These are phyloP conservation scores for Anolis sagrei DNA, from an alignment of 2,113 vertebrate species.

Conservation along the genomic window DNA sequence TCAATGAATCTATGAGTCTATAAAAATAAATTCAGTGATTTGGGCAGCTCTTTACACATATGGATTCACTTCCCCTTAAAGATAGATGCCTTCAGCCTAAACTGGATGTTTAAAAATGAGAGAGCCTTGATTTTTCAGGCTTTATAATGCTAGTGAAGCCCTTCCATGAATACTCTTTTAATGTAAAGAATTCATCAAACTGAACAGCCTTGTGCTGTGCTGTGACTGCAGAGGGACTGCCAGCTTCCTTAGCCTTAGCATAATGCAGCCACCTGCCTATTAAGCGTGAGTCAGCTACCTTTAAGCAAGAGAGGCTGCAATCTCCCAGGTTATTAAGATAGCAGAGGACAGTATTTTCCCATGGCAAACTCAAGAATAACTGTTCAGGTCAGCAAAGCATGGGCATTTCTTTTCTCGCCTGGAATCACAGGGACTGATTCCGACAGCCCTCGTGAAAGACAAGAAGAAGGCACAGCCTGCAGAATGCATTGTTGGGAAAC, in stretches of 20 bases:
- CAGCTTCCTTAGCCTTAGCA: conserved; percentile 4
- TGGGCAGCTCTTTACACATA: no score
- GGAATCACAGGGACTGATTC: background rate
- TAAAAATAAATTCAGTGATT: no score
- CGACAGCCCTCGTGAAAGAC: background rate
- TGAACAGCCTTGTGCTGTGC: background rate
- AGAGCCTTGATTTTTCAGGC: background rate
- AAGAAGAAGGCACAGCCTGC: background rate
- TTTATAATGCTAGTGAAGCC: background rate
- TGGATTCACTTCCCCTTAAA: no score
- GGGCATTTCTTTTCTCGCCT: background rate
- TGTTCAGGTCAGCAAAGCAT: background rate
- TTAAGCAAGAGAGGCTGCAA: background rate
- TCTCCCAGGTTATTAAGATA: conserved; percentile 15
- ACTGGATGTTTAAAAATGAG: background rate
- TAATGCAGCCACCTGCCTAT: background rate
- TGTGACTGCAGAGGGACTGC: background rate
- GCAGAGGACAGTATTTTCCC: background rate
- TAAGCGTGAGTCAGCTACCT: background rate
- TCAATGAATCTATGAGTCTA: no score
- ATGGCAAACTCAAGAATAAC: background rate
- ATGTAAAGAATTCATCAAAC: background rate
- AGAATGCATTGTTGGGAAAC: background rate
- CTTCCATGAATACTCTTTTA: background rate
- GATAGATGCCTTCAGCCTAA: no score